Percentiles rank a stretch among this genome's conserved stretches.
Conservation (phyloP, 2,888 invertebrate genomes). For the Trichogramma evanescens region DNA sequence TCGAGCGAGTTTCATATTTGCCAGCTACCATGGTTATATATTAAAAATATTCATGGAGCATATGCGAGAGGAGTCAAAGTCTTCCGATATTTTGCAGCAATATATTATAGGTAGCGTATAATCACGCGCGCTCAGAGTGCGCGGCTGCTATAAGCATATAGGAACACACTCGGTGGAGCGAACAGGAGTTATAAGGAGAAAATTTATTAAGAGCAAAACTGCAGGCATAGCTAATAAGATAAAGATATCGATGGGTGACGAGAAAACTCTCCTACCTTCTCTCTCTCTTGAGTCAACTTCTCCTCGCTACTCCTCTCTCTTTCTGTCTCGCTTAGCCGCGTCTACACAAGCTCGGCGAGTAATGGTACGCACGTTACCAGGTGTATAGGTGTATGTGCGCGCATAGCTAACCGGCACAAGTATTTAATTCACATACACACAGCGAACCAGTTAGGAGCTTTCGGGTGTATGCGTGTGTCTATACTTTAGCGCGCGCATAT, state of each 20-base stretch:
- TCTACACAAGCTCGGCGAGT: not conserved
- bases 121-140: too few relatives aligned
- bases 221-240: conserved; percentile 22
- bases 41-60: too few relatives aligned
- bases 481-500: conserved; percentile 14
- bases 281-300: not conserved
- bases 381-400: not conserved
- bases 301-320: not conserved
- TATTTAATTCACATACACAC: conserved; percentile 24
- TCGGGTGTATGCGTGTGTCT: too few relatives aligned
- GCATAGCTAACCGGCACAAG: conserved; percentile 19
- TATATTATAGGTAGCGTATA: too few relatives aligned
- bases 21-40: too few relatives aligned
- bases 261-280: conserved; percentile 18
- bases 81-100: too few relatives aligned
- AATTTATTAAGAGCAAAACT: conserved; percentile 20
- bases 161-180: too few relatives aligned
- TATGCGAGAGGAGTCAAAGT: too few relatives aligned
- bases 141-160: too few relatives aligned
- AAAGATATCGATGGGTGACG: conserved; percentile 23
- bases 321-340: not conserved
- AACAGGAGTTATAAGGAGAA: conserved; percentile 12
- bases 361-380: not conserved
- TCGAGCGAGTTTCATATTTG: too few relatives aligned
- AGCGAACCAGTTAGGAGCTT: not conserved